These are phyloP conservation scores for Distichodus sexfasciatus DNA, from an alignment of 2,797 vertebrate genomes.

Conservation along the genomic window DNA sequence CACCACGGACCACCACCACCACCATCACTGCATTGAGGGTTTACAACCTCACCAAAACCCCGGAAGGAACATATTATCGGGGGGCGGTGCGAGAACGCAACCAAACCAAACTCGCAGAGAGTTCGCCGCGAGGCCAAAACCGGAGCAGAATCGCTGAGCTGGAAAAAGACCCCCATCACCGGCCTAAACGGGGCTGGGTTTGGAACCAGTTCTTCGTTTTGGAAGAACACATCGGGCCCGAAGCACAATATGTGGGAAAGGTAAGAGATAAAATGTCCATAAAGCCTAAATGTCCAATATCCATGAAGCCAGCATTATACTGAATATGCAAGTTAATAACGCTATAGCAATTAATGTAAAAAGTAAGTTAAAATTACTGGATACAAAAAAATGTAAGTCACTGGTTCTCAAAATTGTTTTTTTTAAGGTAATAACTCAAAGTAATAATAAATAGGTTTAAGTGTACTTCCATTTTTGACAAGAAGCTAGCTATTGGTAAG, in stretches of 20 bases:
- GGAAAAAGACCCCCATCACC: constrained; percentile 85
- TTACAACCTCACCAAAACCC: constrained; percentile 70
- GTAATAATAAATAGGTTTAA: too few relatives aligned
- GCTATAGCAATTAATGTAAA: too few relatives aligned
- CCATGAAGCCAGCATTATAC: too few relatives aligned
- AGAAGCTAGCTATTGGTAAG: too few relatives aligned
- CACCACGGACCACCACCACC: too few relatives aligned
- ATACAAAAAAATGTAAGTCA: too few relatives aligned
- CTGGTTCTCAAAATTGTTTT: too few relatives aligned
- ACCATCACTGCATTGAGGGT: constrained; percentile 75
- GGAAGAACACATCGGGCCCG: constrained; percentile 92
- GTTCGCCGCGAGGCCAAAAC: constrained; percentile 77
- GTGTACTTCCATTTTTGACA: too few relatives aligned
- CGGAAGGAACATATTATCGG: neutral
- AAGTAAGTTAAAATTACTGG: too few relatives aligned
- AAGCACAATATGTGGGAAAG: constrained; percentile 91
- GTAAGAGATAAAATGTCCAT: constrained; percentile 63
- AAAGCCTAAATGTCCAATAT: too few relatives aligned
- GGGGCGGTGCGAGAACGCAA: constrained; percentile 66
- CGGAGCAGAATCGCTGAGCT: constrained; percentile 79
- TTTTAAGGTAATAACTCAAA: too few relatives aligned
- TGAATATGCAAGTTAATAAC: too few relatives aligned
- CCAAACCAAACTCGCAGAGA: constrained; percentile 59
- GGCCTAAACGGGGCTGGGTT: constrained; percentile 91
- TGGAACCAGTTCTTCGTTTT: constrained; percentile 98